Percentiles rank a stretch among this genome's conserved stretches.
Conservation (phyloP, 2,797 vertebrate genomes). For the Rhodeus uyekii region DNA sequence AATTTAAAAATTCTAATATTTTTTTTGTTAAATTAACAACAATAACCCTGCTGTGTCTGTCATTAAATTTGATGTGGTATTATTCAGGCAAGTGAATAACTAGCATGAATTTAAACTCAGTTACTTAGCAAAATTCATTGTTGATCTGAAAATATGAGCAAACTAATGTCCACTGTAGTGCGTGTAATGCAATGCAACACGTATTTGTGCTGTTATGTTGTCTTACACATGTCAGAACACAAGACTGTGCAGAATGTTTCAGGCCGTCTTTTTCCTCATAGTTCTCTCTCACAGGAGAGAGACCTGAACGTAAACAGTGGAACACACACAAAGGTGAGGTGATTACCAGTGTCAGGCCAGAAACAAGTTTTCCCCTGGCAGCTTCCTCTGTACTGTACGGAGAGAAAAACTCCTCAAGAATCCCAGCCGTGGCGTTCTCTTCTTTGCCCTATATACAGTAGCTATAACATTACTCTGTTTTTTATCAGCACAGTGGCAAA, state of each 20-base stretch:
- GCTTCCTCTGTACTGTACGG: conserved; percentile 42
- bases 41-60: no score
- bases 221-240: not conserved
- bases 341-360: conserved; percentile 72
- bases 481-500: not conserved
- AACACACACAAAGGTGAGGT: conserved; percentile 66
- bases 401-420: conserved; percentile 25
- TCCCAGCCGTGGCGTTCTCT: conserved; percentile 44
- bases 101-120: not conserved
- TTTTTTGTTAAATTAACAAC: no score
- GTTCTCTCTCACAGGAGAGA: not conserved
- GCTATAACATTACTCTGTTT: not conserved
- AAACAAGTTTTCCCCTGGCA: conserved; percentile 68
- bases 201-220: not conserved
- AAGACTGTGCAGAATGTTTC: not conserved
- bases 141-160: not conserved
- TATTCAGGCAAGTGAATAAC: not conserved
- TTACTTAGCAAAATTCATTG: not conserved
- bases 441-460: conserved; percentile 17
- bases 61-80: not conserved
- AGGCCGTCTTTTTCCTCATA: not conserved
- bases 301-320: not conserved
- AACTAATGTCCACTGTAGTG: not conserved
- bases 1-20: no score
- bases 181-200: not conserved